phyloP scores from a whole-genome alignment of 2,888 invertebrate species.

The Bruchidius siliquastri region DNA sequence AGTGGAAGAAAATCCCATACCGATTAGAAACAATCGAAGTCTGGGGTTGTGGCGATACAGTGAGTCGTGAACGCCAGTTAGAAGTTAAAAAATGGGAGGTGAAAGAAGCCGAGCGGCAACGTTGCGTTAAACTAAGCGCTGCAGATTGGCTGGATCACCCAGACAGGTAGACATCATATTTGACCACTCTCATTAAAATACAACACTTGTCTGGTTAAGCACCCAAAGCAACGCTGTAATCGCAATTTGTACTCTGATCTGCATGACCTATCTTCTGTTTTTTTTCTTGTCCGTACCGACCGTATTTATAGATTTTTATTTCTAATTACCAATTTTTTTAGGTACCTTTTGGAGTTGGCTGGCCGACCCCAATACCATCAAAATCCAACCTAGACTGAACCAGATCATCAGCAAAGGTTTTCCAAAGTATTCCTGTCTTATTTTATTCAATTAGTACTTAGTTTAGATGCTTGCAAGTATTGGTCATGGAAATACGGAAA shows the following conservation, averaged over 20 bases:
- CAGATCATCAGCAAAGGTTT: background rate
- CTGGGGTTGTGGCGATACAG: slow-evolving; percentile 83
- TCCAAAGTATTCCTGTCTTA: background rate
- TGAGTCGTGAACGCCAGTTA: slow-evolving; percentile 74
- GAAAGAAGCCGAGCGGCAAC: slow-evolving; percentile 83
- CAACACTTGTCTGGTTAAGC: no score
- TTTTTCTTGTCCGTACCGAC: no score
- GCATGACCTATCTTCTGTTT: no score
- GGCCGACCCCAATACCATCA: slow-evolving; percentile 78
- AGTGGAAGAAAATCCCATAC: slow-evolving; percentile 64
- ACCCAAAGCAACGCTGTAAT: no score
- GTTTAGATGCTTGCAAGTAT: background rate
- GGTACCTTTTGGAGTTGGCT: slow-evolving; percentile 75
- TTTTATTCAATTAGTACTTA: slow-evolving; percentile 1
- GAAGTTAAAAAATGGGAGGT: slow-evolving; percentile 77
- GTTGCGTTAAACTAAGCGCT: slow-evolving; percentile 79
- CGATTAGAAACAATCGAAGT: slow-evolving; percentile 62
- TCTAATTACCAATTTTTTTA: background rate
- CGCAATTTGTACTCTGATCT: no score
- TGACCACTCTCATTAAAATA: no score
- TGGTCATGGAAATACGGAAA: background rate
- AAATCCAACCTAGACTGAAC: slow-evolving; percentile 33
- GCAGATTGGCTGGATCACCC: slow-evolving; percentile 95
- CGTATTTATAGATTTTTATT: no score
- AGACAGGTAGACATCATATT: slow-evolving; percentile 58